phyloP scores from a whole-genome alignment of 2,888 invertebrate genomes.

The Heliconius sara region DNA sequence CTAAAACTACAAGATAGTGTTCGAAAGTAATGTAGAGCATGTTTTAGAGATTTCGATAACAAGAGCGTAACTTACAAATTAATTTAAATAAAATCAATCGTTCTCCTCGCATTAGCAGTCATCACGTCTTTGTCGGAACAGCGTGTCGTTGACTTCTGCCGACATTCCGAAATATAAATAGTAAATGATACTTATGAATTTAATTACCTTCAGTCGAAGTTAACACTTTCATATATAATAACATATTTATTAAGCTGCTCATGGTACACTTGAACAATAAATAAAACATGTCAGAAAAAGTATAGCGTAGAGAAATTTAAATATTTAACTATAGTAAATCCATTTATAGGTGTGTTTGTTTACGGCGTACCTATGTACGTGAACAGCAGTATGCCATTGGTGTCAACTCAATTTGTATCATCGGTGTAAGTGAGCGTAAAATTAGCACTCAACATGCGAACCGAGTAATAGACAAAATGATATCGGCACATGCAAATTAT shows the following conservation, averaged over 20 bases:
- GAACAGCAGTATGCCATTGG: conserved; percentile 23
- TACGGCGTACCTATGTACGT: background rate
- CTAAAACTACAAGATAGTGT: background rate
- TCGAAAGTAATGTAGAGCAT: background rate
- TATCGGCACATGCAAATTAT: conserved; percentile 20
- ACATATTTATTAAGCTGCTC: background rate
- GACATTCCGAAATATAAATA: background rate
- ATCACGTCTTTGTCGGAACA: too few species aligned
- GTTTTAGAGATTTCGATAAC: background rate
- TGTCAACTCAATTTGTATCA: conserved; percentile 30
- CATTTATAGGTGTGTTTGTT: background rate
- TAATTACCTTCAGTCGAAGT: background rate
- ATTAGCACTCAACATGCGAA: conserved; percentile 28
- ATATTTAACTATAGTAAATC: background rate
- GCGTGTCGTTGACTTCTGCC: background rate
- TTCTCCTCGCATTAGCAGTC: too few species aligned
- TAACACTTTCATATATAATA: background rate
- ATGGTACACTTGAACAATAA: too few species aligned
- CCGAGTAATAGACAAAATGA: conserved; percentile 31
- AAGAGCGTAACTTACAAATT: too few species aligned
- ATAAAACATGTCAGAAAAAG: background rate
- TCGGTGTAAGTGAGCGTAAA: conserved; percentile 36
- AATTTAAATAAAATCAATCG: too few species aligned
- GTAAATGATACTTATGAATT: too few species aligned
- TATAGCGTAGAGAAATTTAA: background rate